Evolutionary conservation across 2,888 invertebrate genomes (phyloP).

Genomic region (Lypha dubia): DNA sequence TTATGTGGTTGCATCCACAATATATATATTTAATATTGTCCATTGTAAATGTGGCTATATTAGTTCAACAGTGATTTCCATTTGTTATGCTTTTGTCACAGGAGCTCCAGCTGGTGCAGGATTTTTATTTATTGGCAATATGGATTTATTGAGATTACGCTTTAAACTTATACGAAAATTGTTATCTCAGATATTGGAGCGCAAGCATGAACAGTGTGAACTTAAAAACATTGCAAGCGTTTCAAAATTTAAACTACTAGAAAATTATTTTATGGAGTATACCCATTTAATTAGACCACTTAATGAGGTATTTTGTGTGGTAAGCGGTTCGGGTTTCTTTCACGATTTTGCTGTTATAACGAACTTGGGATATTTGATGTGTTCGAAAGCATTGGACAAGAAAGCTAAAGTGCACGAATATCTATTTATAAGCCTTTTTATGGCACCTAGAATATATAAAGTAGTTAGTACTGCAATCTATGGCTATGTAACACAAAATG

Average conservation of each 20-base stretch:
- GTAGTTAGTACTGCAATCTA: slow-evolving; percentile 76
- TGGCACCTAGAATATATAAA: slow-evolving; percentile 77
- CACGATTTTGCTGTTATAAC: slow-evolving; percentile 80
- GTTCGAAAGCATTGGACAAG: slow-evolving; percentile 76
- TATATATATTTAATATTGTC: slow-evolving; percentile 75
- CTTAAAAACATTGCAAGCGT: slow-evolving; percentile 4
- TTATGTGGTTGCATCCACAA: slow-evolving; percentile 72
- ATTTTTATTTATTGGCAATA: slow-evolving; percentile 76
- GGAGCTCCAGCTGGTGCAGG: slow-evolving; percentile 74
- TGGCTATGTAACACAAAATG: slow-evolving; percentile 76
- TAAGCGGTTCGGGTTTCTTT: slow-evolving; percentile 75
- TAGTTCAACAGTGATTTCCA: slow-evolving; percentile 75
- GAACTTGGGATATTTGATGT: slow-evolving; percentile 77
- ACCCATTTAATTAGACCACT: slow-evolving; percentile 75
- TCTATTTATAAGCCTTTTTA: slow-evolving; percentile 75
- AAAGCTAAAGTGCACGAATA: slow-evolving; percentile 74
- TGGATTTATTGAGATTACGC: slow-evolving; percentile 80
- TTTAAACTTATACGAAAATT: slow-evolving; percentile 77
- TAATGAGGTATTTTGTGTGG: slow-evolving; percentile 76
- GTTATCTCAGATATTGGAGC: background rate
- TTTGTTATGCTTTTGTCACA: slow-evolving; percentile 76
- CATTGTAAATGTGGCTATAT: slow-evolving; percentile 77
- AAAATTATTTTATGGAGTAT: slow-evolving; percentile 73
- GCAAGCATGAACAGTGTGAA: background rate
- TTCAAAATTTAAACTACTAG: slow-evolving; percentile 45